A percentile compares a stretch with the other conserved stretches of the same genome.
phyloP scores from a whole-genome alignment of 2,113 vertebrate species.

The Leptobrachium leishanense region DNA sequence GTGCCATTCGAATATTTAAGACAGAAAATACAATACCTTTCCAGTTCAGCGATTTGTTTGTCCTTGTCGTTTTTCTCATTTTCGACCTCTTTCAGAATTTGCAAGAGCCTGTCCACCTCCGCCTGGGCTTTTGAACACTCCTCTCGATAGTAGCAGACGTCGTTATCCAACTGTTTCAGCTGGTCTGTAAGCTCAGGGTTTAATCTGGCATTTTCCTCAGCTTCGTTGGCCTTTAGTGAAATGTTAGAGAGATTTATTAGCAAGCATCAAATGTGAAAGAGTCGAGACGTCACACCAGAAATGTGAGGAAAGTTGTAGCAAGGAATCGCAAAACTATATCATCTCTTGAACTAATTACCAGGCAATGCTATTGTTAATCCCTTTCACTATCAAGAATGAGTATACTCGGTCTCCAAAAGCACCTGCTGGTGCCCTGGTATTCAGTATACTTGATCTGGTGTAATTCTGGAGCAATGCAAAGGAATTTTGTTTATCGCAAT shows the following conservation, averaged over 20 bases:
- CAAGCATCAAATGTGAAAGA: no score
- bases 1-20: background rate
- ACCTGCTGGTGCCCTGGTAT: no score
- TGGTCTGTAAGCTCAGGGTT: constrained; percentile 86
- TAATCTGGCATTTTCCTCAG: constrained; percentile 78
- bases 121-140: constrained; percentile 87
- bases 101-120: constrained; percentile 87
- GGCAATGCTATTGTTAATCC: no score
- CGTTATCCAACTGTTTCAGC: constrained; percentile 87
- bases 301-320: background rate
- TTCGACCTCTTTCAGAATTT: constrained; percentile 87
- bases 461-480: no score
- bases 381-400: no score
- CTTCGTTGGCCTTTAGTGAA: constrained; percentile 77
- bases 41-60: constrained; percentile 88
- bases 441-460: no score
- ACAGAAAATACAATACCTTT: constrained; percentile 74
- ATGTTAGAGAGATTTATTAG: background rate
- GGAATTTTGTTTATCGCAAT: no score
- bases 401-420: no score
- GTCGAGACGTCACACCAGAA: background rate
- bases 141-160: constrained; percentile 86
- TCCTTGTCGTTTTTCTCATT: constrained; percentile 88
- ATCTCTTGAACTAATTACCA: background rate
- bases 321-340: background rate